Evolutionary conservation across 2,888 invertebrate genomes (phyloP).

Genomic region (Dryadula phaetusa): DNA sequence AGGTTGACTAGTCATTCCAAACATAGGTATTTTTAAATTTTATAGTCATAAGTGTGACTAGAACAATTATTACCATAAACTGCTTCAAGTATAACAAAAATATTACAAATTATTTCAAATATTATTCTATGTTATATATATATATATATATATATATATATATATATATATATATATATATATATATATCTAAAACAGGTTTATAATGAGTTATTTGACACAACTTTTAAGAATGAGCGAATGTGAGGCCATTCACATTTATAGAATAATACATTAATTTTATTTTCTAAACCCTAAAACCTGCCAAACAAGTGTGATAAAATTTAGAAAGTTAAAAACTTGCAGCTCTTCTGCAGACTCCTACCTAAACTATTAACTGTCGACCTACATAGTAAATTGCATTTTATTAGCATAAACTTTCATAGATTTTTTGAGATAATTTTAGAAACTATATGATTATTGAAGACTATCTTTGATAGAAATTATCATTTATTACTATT

Average conservation of each 20-base stretch:
- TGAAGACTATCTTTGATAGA: constrained; percentile 2
- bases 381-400: constrained; percentile 80
- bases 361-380: constrained; percentile 63
- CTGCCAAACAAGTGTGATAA: constrained; percentile 71
- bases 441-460: constrained; percentile 40
- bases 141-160: too few relatives aligned
- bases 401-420: constrained; percentile 81
- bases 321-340: constrained; percentile 80
- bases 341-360: constrained; percentile 73
- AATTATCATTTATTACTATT: not conserved
- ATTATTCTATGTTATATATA: not conserved
- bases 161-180: too few relatives aligned
- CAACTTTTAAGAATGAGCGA: constrained; percentile 22
- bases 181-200: constrained; percentile 3
- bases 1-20: constrained; percentile 53
- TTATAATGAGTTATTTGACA: constrained; percentile 22
- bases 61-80: constrained; percentile 20
- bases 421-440: constrained; percentile 50
- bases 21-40: constrained; percentile 26
- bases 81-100: not conserved
- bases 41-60: constrained; percentile 17
- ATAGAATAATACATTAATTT: constrained; percentile 53
- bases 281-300: constrained; percentile 74
- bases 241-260: constrained; percentile 35
- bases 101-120: constrained; percentile 1